These are phyloP conservation scores for Oncopeltus fasciatus DNA, from an alignment of 1,140 invertebrate species.

Conservation along the genomic window DNA sequence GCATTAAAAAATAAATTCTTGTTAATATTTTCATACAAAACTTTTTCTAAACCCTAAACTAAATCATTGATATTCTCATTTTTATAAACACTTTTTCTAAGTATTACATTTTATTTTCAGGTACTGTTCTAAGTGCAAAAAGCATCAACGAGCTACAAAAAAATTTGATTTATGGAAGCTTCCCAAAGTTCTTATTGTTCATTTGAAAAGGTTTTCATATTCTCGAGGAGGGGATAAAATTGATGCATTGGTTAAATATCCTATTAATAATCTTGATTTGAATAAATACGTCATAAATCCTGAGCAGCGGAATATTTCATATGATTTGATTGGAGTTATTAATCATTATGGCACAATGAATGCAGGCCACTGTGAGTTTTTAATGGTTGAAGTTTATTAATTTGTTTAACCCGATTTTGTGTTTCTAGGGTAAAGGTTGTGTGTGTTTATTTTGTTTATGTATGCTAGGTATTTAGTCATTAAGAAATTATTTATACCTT, in stretches of 20 bases:
- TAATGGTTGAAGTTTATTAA: neutral
- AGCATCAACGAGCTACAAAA: constrained; percentile 68
- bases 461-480: neutral
- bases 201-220: constrained; percentile 37
- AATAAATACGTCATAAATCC: constrained; percentile 28
- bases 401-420: neutral
- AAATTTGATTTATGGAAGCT: constrained; percentile 79
- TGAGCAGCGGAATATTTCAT: constrained; percentile 28
- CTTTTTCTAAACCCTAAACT: too few species aligned
- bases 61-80: too few species aligned
- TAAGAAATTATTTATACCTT: neutral
- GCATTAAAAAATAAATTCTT: too few species aligned
- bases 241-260: constrained; percentile 38
- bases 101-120: constrained; percentile 23
- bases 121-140: constrained; percentile 62
- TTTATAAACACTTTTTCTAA: too few species aligned
- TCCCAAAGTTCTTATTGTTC: constrained; percentile 57
- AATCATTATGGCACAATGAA: constrained; percentile 39
- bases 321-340: constrained; percentile 40
- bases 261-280: constrained; percentile 35
- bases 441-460: neutral
- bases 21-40: too few species aligned
- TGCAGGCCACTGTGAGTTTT: constrained; percentile 33
- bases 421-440: neutral
- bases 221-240: constrained; percentile 36